Evolutionary conservation across 2,888 invertebrate genomes (phyloP).

Genomic region (Polydrusus cervinus): DNA sequence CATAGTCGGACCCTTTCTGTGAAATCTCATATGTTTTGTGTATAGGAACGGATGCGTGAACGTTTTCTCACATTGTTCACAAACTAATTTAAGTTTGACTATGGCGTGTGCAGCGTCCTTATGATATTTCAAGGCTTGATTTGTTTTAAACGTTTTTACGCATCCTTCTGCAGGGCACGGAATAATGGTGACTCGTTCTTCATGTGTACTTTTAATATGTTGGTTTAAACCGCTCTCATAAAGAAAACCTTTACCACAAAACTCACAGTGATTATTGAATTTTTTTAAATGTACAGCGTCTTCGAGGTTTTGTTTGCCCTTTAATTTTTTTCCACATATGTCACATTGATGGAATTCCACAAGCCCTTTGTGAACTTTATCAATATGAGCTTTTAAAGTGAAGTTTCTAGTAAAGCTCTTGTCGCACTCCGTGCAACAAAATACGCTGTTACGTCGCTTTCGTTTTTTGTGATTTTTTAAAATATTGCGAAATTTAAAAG

Average conservation of each 20-base stretch:
- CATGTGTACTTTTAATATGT: conserved; percentile 54
- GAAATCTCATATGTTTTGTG: conserved; percentile 36
- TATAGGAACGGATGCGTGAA: conserved; percentile 43
- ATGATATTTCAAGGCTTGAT: conserved; percentile 28
- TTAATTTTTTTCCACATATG: conserved; percentile 61
- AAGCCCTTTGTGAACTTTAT: conserved; percentile 23
- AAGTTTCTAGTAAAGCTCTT: conserved; percentile 31
- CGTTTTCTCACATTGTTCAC: conserved; percentile 58
- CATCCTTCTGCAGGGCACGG: conserved; percentile 30
- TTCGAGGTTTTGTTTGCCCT: conserved; percentile 72
- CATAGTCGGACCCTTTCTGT: conserved; percentile 10
- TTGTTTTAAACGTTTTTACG: conserved; percentile 30
- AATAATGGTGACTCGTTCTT: conserved; percentile 29
- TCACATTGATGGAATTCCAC: conserved; percentile 49
- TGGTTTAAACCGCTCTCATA: conserved; percentile 61
- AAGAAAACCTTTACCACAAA: conserved; percentile 61
- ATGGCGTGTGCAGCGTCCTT: conserved; percentile 19
- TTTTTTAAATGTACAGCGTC: conserved; percentile 58
- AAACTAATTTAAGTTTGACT: conserved; percentile 26
- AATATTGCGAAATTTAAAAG: too few relatives aligned
- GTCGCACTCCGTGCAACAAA: too few relatives aligned
- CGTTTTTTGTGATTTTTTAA: too few relatives aligned
- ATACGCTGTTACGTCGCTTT: too few relatives aligned
- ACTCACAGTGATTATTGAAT: conserved; percentile 66
- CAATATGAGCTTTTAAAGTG: conserved; percentile 36